These are phyloP conservation scores for Pithys albifrons DNA, from an alignment of 2,113 vertebrate genomes.

Conservation along the genomic window DNA sequence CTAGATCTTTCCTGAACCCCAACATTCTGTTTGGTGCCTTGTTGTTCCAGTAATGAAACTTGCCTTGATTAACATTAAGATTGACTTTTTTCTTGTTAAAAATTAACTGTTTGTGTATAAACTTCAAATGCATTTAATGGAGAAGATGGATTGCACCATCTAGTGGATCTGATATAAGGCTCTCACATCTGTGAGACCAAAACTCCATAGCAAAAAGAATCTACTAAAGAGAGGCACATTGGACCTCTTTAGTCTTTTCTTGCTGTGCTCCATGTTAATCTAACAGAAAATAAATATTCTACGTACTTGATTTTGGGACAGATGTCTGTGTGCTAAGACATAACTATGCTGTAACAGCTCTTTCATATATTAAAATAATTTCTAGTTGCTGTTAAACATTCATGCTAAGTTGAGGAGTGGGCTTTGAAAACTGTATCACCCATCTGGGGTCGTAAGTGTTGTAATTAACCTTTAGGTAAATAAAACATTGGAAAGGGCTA, in stretches of 20 bases:
- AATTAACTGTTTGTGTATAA: not conserved
- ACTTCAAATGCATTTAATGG: not conserved
- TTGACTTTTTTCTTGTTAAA: not conserved
- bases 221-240: not conserved
- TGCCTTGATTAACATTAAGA: not conserved
- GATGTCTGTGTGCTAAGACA: not conserved
- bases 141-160: conserved; percentile 75
- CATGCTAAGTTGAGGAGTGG: not conserved
- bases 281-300: not conserved
- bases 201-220: not conserved
- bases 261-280: not conserved
- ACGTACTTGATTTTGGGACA: not conserved
- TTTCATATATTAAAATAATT: not conserved
- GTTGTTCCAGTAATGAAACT: not conserved
- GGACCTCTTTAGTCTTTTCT: not conserved
- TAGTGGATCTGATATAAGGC: conserved; percentile 70
- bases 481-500: not conserved
- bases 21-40: not conserved
- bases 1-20: not conserved
- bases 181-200: not conserved
- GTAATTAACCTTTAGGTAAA: not conserved
- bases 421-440: not conserved
- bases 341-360: not conserved
- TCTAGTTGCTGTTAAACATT: not conserved
- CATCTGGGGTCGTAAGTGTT: not conserved